phyloP scores from a whole-genome alignment of 2,888 invertebrate genomes.

The Thereva nobilitata region DNA sequence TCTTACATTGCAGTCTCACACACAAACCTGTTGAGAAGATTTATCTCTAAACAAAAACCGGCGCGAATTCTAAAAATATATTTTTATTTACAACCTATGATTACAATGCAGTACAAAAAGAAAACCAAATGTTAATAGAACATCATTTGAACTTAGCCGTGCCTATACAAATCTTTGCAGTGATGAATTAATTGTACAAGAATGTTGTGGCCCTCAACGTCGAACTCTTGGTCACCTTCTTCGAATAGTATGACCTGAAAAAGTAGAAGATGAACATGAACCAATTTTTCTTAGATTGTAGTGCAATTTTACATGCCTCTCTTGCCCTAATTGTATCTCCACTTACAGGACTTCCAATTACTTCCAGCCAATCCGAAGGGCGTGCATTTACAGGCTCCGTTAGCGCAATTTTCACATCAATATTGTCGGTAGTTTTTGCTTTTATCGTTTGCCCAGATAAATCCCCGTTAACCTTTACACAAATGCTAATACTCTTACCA shows the following conservation, averaged over 20 bases:
- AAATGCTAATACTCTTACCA: conserved; percentile 53
- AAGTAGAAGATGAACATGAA: background rate
- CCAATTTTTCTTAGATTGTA: background rate
- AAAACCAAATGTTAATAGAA: no score
- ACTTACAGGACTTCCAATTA: conserved; percentile 51
- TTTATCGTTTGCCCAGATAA: conserved; percentile 48
- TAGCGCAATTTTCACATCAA: conserved; percentile 48
- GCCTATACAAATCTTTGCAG: conserved; percentile 45
- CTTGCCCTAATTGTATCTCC: conserved; percentile 49
- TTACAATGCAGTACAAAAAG: no score
- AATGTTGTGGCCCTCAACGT: conserved; percentile 54
- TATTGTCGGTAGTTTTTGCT: conserved; percentile 50
- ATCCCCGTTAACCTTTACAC: conserved; percentile 50
- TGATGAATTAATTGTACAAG: conserved; percentile 53
- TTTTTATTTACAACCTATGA: no score
- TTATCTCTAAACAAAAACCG: no score
- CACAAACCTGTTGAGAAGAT: no score
- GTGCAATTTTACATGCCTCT: conserved; percentile 48
- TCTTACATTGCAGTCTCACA: no score
- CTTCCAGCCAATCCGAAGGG: conserved; percentile 53
- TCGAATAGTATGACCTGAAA: conserved; percentile 53
- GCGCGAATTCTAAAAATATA: no score
- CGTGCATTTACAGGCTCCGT: conserved; percentile 47
- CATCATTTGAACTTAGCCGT: conserved; percentile 34
- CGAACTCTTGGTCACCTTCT: conserved; percentile 51